Evolutionary conservation across 2,113 vertebrate species (phyloP).

Genomic region (Coreoperca whiteheadi): DNA sequence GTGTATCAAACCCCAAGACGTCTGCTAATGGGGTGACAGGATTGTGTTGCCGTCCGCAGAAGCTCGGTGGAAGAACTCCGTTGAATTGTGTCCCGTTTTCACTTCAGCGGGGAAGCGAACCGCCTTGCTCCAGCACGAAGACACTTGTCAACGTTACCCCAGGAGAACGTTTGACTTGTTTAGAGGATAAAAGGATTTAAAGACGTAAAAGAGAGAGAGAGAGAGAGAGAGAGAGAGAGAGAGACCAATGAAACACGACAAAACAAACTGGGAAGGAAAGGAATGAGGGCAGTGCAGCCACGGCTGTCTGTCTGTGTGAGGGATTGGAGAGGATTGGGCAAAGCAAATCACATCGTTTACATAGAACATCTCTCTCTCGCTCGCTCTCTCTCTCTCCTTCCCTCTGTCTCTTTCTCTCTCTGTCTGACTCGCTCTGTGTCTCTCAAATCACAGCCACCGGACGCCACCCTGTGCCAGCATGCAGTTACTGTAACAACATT

Average conservation of each 20-base stretch:
- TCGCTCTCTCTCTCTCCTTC: neutral
- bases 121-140: neutral
- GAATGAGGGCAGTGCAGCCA: neutral
- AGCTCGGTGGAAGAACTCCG: neutral
- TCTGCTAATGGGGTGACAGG: neutral
- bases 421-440: neutral
- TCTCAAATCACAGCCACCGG: neutral
- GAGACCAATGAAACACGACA: neutral
- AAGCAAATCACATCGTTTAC: constrained; percentile 53
- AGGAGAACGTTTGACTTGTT: neutral
- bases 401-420: too few species aligned
- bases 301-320: constrained; percentile 1
- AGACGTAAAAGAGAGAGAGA: neutral
- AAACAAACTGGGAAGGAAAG: neutral
- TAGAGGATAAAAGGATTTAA: neutral
- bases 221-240: too few species aligned
- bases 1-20: neutral
- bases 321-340: constrained; percentile 25
- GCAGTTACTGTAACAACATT: neutral
- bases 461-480: constrained; percentile 60
- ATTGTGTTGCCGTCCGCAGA: neutral
- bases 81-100: neutral
- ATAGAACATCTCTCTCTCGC: neutral
- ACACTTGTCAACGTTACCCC: neutral
- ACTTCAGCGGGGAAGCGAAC: neutral